These are phyloP conservation scores for Hyposoter dolosus DNA, from an alignment of 2,888 invertebrate species.

Conservation along the genomic window DNA sequence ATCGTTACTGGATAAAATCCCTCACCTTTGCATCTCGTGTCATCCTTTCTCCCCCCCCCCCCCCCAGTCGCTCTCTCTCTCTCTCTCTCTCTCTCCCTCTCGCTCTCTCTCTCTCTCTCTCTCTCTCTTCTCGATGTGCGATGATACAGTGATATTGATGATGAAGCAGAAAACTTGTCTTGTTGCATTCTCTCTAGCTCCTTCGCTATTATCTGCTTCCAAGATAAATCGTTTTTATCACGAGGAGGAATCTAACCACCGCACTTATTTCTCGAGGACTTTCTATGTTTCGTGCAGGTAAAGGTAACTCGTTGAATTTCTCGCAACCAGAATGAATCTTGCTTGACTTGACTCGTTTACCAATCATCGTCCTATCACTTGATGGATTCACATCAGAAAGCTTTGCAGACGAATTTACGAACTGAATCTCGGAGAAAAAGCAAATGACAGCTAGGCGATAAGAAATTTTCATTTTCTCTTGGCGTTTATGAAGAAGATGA, in stretches of 20 bases:
- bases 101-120: background rate
- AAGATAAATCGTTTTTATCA: conserved; percentile 53
- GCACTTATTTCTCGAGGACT: conserved; percentile 32
- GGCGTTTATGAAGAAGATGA: background rate
- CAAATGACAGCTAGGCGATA: background rate
- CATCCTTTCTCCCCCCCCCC: background rate
- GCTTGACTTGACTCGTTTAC: background rate
- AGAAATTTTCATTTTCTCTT: background rate
- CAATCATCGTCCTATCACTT: background rate
- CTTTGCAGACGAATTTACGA: background rate
- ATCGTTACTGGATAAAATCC: conserved; percentile 39
- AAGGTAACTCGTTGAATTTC: conserved; percentile 50
- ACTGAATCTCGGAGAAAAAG: background rate
- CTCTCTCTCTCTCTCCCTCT: background rate
- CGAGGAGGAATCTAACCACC: conserved; percentile 35
- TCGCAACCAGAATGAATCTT: conserved; percentile 35
- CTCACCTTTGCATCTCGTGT: background rate
- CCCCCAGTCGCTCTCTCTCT: background rate
- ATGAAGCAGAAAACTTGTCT: conserved; percentile 52
- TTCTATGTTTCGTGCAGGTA: conserved; percentile 5
- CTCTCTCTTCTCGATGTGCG: background rate
- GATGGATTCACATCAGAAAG: conserved; percentile 6
- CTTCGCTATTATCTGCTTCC: conserved; percentile 24
- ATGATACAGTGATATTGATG: conserved; percentile 55
- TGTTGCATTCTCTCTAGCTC: conserved; percentile 31